Percentiles rank a stretch among this genome's conserved stretches.
phyloP scores from a whole-genome alignment of 2,113 vertebrate genomes.

The Notarius quadriscutis region DNA sequence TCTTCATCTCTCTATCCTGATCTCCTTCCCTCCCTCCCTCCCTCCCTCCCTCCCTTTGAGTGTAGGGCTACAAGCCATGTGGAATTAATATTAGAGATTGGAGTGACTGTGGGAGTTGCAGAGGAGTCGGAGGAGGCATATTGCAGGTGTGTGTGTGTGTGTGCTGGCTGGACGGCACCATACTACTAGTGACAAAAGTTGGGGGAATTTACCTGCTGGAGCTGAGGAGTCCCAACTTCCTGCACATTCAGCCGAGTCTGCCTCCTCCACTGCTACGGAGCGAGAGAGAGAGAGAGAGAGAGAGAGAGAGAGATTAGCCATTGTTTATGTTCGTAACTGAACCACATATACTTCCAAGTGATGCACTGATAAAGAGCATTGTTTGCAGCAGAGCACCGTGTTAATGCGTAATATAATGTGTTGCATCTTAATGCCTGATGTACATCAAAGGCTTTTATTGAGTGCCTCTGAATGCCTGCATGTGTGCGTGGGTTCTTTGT shows the following conservation, averaged over 20 bases:
- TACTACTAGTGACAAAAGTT: not conserved
- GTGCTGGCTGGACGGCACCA: conserved; percentile 25
- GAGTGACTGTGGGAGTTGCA: conserved; percentile 12
- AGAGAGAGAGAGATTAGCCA: conserved; percentile 30
- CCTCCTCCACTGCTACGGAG: conserved; percentile 85
- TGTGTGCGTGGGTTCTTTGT: conserved; percentile 30
- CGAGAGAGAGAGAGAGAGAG: conserved; percentile 14
- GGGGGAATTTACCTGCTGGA: conserved; percentile 80
- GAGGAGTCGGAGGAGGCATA: conserved; percentile 33
- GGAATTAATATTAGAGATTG: conserved; percentile 80
- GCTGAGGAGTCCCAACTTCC: conserved; percentile 88
- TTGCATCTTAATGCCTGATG: conserved; percentile 11
- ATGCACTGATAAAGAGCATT: conserved; percentile 10
- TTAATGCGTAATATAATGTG: conserved; percentile 22
- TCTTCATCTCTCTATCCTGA: conserved; percentile 45
- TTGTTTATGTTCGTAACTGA: conserved; percentile 24
- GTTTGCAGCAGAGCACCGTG: not conserved
- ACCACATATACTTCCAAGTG: not conserved
- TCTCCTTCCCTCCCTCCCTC: conserved; percentile 54
- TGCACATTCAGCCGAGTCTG: conserved; percentile 88
- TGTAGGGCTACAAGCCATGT: conserved; percentile 76
- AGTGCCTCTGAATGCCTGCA: conserved; percentile 36
- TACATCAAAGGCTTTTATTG: conserved; percentile 45
- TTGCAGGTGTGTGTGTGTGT: conserved; percentile 9
- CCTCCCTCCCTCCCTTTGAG: conserved; percentile 59